Evolutionary conservation across 2,888 invertebrate species (phyloP), one percentile per base, ranked within the genome.

Genomic region (Bruchidius siliquastri): DNA sequence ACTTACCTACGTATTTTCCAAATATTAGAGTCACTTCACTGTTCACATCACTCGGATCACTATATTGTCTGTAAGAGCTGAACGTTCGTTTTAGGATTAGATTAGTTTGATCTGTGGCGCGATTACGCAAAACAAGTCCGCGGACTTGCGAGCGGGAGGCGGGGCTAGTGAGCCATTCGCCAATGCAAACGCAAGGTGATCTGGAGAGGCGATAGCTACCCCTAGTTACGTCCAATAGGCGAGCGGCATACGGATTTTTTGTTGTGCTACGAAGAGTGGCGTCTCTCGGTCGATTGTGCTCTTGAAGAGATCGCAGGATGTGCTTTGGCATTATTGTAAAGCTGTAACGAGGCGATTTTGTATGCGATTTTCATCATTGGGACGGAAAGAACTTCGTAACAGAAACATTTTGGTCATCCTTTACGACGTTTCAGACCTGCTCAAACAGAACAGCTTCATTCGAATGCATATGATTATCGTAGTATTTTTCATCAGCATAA

Each of bases 151-250:
- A 75, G 70, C 32, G 21, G 75, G 68, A 67, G 80, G 80, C 73
- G 78, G 72, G 72, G 78, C 67, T 72, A 70, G 75, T 75, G 76
- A 74, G 77, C 77, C 75, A 68, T 30, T 69, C 72, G 30, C 68
- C 80, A 80, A 82, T 81, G 80, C 22, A 22, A 75, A 74, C 77
- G 76, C 74, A 74, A 21, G 73, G 71, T 80, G 80, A 77, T 80
- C 79, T 79, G 79, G 80, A 81, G 49, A 49, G 49, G 49, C 49
- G 49, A 80, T 79, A 80, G 79, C 82, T 79, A 78, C 82, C 82
- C 83, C 77, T 76, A 66, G 68, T 22, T 67, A 10, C 72, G 21
- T 72, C 84, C 82, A 83, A 84, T 84, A 32, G 75, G 20, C 71
- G n/a, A 1, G 71, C 26, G 67, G 22, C 49, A 18, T 49, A 21